A percentile compares a stretch with the other conserved stretches of the same genome.
Evolutionary conservation across 2,113 vertebrate species (phyloP).

Genomic region (Pimephales promelas): DNA sequence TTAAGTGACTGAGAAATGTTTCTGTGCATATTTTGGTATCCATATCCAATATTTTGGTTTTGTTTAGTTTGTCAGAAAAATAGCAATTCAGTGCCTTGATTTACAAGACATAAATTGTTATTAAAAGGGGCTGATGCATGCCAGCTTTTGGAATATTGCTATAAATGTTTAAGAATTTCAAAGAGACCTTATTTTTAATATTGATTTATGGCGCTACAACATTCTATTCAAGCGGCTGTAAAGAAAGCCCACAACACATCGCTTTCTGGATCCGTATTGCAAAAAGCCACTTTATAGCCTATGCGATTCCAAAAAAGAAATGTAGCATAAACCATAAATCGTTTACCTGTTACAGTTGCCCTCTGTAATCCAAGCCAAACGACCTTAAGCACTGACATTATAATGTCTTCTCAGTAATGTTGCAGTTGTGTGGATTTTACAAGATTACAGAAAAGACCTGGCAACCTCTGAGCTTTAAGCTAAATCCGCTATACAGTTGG

Average conservation of each 20-base stretch:
- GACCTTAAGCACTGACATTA: conserved; percentile 1
- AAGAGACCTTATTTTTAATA: conserved; percentile 10
- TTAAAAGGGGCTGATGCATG: conserved; percentile 23
- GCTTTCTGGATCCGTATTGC: neutral
- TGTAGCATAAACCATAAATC: conserved; percentile 13
- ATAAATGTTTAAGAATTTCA: neutral
- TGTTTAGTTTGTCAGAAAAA: neutral
- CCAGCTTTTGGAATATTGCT: neutral
- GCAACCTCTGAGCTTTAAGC: conserved; percentile 11
- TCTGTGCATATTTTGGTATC: too few relatives aligned
- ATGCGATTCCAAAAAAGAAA: neutral
- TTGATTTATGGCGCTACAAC: neutral
- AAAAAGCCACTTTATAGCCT: neutral
- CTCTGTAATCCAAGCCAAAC: conserved; percentile 33
- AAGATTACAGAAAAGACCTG: conserved; percentile 18
- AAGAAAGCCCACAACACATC: neutral
- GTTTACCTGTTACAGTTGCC: neutral
- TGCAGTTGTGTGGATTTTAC: conserved; percentile 11
- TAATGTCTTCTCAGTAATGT: conserved; percentile 13
- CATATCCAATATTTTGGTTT: neutral
- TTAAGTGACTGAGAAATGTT: neutral
- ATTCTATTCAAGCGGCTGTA: neutral
- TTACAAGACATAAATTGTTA: neutral
- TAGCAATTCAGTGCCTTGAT: neutral
- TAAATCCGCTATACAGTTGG: conserved; percentile 13